Conservation (phyloP, 2,113 vertebrate genomes). For the Engraulis encrasicolus region DNA sequence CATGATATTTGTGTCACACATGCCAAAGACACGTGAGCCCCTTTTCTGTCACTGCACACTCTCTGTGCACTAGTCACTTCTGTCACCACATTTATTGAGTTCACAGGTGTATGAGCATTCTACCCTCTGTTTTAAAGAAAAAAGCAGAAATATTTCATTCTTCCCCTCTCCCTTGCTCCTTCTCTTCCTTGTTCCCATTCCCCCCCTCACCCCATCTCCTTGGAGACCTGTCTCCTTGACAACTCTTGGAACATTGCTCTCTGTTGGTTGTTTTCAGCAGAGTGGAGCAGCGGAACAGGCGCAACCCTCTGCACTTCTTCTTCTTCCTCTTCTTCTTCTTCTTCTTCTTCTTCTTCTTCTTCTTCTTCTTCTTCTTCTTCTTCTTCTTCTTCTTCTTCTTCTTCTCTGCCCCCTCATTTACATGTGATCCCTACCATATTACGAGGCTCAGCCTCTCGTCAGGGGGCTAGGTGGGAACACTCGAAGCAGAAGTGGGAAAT, state of each 20-base stretch:
- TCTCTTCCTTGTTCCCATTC: not conserved
- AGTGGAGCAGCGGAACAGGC: slow-evolving; percentile 24
- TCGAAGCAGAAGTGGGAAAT: slow-evolving; percentile 12
- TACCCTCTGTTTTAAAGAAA: not conserved
- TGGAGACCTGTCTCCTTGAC: slow-evolving; percentile 44
- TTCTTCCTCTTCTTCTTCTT: too few relatives aligned
- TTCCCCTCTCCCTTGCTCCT: not conserved
- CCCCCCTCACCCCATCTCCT: slow-evolving; percentile 7
- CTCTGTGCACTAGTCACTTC: too few relatives aligned
- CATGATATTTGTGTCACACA: not conserved
- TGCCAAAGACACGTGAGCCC: not conserved
- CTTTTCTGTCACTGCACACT: too few relatives aligned
- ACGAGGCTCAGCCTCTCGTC: not conserved
- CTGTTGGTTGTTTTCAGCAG: slow-evolving; percentile 1
- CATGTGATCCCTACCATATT: slow-evolving; percentile 2
- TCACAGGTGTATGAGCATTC: too few relatives aligned
- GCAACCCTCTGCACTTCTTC: slow-evolving; percentile 30
- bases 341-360: slow-evolving; percentile 1
- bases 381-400: too few relatives aligned
- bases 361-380: slow-evolving; percentile 13
- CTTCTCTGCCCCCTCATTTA: too few relatives aligned
- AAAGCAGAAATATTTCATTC: too few relatives aligned
- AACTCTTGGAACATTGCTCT: slow-evolving; percentile 22
- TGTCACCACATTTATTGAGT: too few relatives aligned
- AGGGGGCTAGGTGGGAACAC: not conserved